These are phyloP conservation scores for Colaptes auratus DNA, from an alignment of 2,113 vertebrate species.

Conservation along the genomic window DNA sequence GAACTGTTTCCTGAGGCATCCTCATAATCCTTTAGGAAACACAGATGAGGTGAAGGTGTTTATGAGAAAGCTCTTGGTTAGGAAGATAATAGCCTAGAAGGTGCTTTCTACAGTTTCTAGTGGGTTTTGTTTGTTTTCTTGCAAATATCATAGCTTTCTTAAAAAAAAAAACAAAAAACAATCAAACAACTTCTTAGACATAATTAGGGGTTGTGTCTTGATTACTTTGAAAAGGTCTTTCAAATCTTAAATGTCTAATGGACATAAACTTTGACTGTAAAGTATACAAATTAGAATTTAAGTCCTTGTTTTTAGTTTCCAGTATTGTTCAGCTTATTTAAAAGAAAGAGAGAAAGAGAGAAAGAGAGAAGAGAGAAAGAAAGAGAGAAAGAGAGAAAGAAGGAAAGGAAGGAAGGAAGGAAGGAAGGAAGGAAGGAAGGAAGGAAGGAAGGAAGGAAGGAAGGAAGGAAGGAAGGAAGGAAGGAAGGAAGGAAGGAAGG, in stretches of 20 bases:
- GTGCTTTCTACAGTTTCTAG: not conserved
- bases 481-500: too few species aligned
- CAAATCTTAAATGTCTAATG: not conserved
- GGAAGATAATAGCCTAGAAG: not conserved
- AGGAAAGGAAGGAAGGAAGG: too few species aligned
- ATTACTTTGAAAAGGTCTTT: not conserved
- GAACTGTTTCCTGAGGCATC: not conserved
- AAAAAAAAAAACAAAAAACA: not conserved
- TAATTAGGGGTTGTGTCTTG: not conserved
- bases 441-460: too few species aligned
- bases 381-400: too few species aligned
- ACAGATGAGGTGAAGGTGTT: not conserved
- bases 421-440: too few species aligned
- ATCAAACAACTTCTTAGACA: not conserved
- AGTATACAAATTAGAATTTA: not conserved
- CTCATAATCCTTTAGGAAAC: not conserved
- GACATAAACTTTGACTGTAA: not conserved
- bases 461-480: too few species aligned
- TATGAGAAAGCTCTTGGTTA: not conserved
- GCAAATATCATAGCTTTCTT: not conserved
- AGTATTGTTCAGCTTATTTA: not conserved
- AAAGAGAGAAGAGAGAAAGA: too few species aligned
- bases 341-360: too few species aligned
- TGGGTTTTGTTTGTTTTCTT: not conserved
- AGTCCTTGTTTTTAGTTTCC: not conserved